These are phyloP conservation scores for Lucilia cuprina DNA, from an alignment of 1,140 invertebrate genomes.

Conservation along the genomic window DNA sequence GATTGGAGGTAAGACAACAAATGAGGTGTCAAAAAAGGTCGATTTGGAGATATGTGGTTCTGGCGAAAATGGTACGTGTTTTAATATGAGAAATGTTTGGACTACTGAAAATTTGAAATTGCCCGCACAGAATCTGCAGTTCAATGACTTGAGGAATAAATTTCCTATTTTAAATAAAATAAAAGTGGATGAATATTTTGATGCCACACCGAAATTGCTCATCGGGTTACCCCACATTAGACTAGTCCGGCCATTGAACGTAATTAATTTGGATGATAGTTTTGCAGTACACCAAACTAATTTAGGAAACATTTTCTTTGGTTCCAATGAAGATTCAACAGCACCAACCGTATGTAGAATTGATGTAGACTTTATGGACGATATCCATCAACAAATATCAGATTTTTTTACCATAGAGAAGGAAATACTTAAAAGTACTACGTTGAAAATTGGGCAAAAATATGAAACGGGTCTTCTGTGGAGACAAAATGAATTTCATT, in stretches of 20 bases:
- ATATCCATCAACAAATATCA: no score
- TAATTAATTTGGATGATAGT: not conserved
- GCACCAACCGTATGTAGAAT: not conserved
- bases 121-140: not conserved
- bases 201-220: not conserved
- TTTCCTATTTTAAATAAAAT: constrained; percentile 12
- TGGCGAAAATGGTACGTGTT: not conserved
- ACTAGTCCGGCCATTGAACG: constrained; percentile 12
- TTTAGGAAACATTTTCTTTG: constrained; percentile 21
- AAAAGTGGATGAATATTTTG: constrained; percentile 20
- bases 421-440: not conserved
- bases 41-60: not conserved
- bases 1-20: not conserved
- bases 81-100: not conserved
- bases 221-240: constrained; percentile 16
- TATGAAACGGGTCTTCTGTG: constrained; percentile 10
- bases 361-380: no score
- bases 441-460: not conserved
- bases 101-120: constrained; percentile 12
- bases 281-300: constrained; percentile 22
- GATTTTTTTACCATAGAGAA: no score
- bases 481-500: not conserved
- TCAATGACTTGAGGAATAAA: not conserved
- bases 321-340: not conserved
- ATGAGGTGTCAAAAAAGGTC: not conserved